Conservation (phyloP, 2,113 vertebrate genomes). For the Ptilorrhoa leucosticta region DNA sequence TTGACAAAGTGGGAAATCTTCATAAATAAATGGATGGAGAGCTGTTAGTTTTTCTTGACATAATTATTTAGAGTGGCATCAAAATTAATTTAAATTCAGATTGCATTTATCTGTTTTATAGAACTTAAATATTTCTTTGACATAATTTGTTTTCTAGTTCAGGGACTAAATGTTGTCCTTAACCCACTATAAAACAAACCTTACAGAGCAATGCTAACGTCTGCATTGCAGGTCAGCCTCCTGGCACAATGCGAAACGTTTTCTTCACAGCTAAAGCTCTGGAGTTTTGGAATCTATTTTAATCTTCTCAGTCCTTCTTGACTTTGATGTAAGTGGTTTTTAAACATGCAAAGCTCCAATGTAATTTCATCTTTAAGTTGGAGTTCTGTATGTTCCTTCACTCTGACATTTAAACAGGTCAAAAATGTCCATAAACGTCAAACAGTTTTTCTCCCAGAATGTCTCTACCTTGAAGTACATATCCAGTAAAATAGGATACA, state of each 20-base stretch:
- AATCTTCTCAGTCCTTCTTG: constrained; percentile 1
- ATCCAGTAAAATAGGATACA: not conserved
- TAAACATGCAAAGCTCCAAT: not conserved
- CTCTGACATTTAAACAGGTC: not conserved
- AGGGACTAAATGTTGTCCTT: not conserved
- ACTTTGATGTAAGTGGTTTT: not conserved
- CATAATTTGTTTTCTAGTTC: constrained; percentile 33
- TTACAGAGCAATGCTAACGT: constrained; percentile 8
- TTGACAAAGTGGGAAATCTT: not conserved
- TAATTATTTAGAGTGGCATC: not conserved
- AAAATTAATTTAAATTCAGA: constrained; percentile 15
- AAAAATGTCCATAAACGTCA: not conserved
- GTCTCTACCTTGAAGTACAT: not conserved
- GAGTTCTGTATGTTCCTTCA: not conserved
- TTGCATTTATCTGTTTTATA: not conserved
- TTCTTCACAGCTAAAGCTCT: not conserved
- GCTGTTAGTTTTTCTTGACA: constrained; percentile 12
- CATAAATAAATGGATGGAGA: constrained; percentile 19
- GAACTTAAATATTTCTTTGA: constrained; percentile 8
- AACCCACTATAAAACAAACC: constrained; percentile 17
- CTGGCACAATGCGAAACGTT: not conserved
- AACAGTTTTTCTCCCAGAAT: not conserved
- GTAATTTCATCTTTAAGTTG: not conserved
- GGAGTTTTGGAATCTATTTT: constrained; percentile 8
- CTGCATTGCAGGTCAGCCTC: not conserved